Percentiles rank a stretch among this genome's conserved stretches.
Evolutionary conservation across 2,888 invertebrate species (phyloP).

Genomic region (Ashinkailepas kermadecensis): DNA sequence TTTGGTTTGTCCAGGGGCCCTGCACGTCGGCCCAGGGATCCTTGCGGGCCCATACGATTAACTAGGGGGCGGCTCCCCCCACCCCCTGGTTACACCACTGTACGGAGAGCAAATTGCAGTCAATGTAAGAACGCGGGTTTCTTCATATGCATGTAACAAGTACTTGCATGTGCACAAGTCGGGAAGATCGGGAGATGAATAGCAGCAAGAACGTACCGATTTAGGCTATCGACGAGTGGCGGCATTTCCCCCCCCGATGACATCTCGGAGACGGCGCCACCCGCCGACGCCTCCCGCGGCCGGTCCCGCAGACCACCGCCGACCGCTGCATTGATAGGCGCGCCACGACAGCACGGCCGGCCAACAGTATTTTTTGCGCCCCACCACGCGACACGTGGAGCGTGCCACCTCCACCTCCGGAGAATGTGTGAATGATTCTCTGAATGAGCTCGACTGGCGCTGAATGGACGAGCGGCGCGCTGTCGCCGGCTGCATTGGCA

Average conservation of each 20-base stretch:
- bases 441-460: not conserved
- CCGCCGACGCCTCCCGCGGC: not conserved
- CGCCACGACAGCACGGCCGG: not conserved
- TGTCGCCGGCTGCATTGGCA: slow-evolving; percentile 5
- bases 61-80: no score
- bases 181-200: not conserved
- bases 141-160: no score
- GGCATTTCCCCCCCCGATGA: not conserved
- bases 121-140: no score
- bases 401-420: not conserved
- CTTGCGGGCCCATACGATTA: no score
- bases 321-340: not conserved
- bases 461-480: not conserved
- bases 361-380: not conserved
- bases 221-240: not conserved
- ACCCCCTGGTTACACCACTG: no score
- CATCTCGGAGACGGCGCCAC: not conserved
- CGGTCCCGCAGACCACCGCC: not conserved
- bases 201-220: not conserved
- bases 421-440: not conserved
- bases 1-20: no score
- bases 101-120: no score
- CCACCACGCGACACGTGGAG: not conserved
- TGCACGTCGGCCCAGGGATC: no score
- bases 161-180: not conserved